These are phyloP conservation scores for Pseudorasbora parva DNA, from an alignment of 2,113 vertebrate genomes.

Conservation along the genomic window DNA sequence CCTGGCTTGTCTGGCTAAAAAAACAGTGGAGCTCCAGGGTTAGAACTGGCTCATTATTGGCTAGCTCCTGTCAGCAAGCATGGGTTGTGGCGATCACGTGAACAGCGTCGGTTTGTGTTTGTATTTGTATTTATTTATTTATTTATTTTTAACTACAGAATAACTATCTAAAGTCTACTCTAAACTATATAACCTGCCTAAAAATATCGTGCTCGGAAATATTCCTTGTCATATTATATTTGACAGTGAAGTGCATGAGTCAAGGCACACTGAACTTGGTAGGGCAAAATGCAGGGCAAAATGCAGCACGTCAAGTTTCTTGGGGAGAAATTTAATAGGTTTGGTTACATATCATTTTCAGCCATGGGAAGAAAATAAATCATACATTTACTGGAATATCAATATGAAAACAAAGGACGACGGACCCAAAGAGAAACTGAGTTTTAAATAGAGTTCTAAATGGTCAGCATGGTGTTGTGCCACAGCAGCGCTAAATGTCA, in stretches of 20 bases:
- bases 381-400: constrained; percentile 49
- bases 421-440: neutral
- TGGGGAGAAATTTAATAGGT: neutral
- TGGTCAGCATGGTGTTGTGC: constrained; percentile 45
- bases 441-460: constrained; percentile 51
- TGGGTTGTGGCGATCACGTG: too few species aligned
- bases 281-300: neutral
- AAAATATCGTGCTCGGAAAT: neutral
- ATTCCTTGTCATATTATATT: neutral
- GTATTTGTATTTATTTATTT: too few species aligned
- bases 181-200: neutral
- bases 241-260: neutral
- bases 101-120: too few species aligned
- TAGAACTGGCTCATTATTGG: too few species aligned
- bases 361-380: constrained; percentile 22
- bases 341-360: constrained; percentile 30
- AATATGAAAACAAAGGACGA: constrained; percentile 45
- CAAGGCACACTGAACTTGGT: neutral
- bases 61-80: too few species aligned
- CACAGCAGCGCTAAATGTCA: constrained; percentile 55
- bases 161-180: neutral
- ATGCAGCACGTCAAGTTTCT: neutral
- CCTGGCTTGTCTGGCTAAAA: too few species aligned
- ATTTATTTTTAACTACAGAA: neutral
- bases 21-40: too few species aligned